A percentile compares a stretch with the other conserved stretches of the same genome.
These are phyloP conservation scores for Halcyon badia DNA, from an alignment of 2,797 vertebrate species.

Conservation along the genomic window DNA sequence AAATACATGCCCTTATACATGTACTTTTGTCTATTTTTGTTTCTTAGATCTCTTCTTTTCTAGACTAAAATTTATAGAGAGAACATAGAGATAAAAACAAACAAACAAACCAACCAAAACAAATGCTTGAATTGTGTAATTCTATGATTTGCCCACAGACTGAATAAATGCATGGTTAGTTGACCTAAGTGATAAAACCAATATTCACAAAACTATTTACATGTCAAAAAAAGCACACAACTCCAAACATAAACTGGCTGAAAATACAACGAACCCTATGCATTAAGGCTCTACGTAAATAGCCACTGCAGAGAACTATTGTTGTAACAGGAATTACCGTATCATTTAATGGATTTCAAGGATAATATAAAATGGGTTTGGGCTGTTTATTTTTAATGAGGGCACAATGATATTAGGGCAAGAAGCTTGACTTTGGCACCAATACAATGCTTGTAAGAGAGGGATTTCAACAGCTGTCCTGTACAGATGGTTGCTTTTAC, in stretches of 20 bases:
- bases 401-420: neutral
- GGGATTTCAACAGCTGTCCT: slow-evolving; percentile 55
- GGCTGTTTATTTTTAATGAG: slow-evolving; percentile 25
- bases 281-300: neutral
- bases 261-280: neutral
- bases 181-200: neutral
- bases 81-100: neutral
- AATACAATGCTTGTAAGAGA: neutral
- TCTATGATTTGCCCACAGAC: neutral
- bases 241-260: neutral
- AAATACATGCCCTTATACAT: neutral
- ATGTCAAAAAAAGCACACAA: neutral
- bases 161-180: neutral
- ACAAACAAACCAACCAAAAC: neutral
- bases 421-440: slow-evolving; percentile 53
- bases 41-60: neutral
- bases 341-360: neutral
- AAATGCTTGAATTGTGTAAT: neutral
- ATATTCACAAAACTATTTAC: neutral
- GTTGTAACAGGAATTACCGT: neutral
- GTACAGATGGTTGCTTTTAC: slow-evolving; percentile 40
- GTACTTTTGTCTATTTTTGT: neutral
- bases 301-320: neutral
- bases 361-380: neutral
- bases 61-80: neutral